Conservation (phyloP, 2,888 invertebrate genomes). For the Camptogramma bilineatum region DNA sequence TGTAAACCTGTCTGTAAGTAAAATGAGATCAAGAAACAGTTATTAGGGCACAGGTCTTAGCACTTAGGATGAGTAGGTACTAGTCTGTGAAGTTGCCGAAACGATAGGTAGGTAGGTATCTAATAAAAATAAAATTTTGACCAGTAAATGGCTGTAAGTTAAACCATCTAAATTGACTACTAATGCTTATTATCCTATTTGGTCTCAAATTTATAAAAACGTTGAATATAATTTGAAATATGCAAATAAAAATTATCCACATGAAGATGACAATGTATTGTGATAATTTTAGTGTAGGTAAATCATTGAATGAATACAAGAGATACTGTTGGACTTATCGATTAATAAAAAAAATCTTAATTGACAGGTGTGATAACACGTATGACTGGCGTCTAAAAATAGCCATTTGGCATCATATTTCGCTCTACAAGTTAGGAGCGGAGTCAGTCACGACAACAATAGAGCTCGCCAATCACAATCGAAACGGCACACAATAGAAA, state of each 20-base stretch:
- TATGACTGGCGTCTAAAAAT: conserved; percentile 31
- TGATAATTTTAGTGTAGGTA: neutral
- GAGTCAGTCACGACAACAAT: conserved; percentile 58
- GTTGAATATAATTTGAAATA: too few relatives aligned
- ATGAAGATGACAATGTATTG: neutral
- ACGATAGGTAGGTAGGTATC: too few relatives aligned
- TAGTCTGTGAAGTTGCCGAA: neutral
- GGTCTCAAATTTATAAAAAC: too few relatives aligned
- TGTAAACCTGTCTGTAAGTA: conserved; percentile 14
- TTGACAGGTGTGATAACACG: conserved; percentile 23
- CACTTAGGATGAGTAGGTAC: neutral
- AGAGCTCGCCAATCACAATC: conserved; percentile 76
- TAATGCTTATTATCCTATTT: neutral
- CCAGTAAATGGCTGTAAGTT: too few relatives aligned
- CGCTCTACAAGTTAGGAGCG: conserved; percentile 41
- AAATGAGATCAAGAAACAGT: conserved; percentile 14
- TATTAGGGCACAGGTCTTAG: conserved; percentile 12
- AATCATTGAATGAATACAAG: neutral
- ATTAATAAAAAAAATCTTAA: conserved; percentile 18
- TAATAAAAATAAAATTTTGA: neutral
- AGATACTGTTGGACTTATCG: neutral
- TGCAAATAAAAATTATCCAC: too few relatives aligned
- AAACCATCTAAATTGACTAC: neutral
- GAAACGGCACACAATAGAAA: conserved; percentile 73
- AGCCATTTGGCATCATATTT: conserved; percentile 45